Base-by-base conservation (phyloP, 1,140 invertebrate genomes). In the Vollenhovia emeryi region DNA sequence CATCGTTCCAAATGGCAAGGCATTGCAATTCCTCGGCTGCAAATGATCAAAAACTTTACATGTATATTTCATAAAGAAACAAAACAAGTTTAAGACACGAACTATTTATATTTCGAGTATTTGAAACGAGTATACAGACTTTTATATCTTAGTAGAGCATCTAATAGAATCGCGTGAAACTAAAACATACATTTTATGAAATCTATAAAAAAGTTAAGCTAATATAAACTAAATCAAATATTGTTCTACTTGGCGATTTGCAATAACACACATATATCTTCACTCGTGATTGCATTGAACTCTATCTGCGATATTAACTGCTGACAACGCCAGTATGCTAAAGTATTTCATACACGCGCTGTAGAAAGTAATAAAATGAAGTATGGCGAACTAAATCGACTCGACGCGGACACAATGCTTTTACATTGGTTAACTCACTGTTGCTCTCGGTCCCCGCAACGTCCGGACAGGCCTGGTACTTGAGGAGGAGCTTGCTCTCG, bases 381-480 rank as follows among this genome's bases (percentile, higher is more conserved):
- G 48, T 3, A 33, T 24, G 55, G 11, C 9, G 40, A 76, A 76
- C 27, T 33, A 75, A 60, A 5, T 52, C 60, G 13, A 48, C 30
- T 18, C 21, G 43, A 66, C 36, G 4, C 5, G 5, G 78, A 59
- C 36, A 59, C 36, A 48, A 76, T 66, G 36, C 3, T 24, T 79
- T 66, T 24, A 36, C 9, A 21, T 15, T 18, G 15, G 40, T 45
- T 24, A 43, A 92, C 94, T 94, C 86, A 95, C 95, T 94, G 88
- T 92, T 94, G 75, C 95, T 95, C 75, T 95, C 95, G 5, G 96
- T 96, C 5, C 95, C 95, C 6, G 92, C 69, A 2, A 97, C 95
- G 87, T 97, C 96, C 0, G 96, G 95, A 88, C 96, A 97, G 1
- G 96, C 96, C 88, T 97, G 96, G 88, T 97, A 97, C 57, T 96